Evolutionary conservation across 2,888 invertebrate genomes (phyloP), one percentile per base, ranked within the genome.

Genomic region (Steromphala cineraria): DNA sequence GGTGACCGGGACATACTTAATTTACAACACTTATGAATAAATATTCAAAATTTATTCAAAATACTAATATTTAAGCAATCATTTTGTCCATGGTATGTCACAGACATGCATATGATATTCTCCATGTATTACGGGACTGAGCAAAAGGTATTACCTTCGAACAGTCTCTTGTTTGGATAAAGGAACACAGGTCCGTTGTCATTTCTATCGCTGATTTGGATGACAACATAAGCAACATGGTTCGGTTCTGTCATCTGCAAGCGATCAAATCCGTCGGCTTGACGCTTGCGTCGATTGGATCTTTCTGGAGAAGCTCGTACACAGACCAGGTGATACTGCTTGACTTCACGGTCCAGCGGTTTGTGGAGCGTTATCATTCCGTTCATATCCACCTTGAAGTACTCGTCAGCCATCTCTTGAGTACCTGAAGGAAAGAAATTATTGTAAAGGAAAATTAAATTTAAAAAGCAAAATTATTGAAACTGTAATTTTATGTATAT

Each of bases 271-370:
- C 52, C 75, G 40, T 71, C 28, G 8, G n/a, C 52, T 24, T 46
- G 52, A n/a, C 75, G 67, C 28, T 28, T 67, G 31, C 88, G 84
- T 71, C 85, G 87, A 21, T 75, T 80, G 0, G 87, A 84, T 0
- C 80, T 79, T 7, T 96, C 96, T 53, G 94, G 94, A 0, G 96
- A 8, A 0, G 97, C 97, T 86, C 96, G 95, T 0, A 96, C 95
- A 89, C 95, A 95, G 19, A 97, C 93, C 2, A 95, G 94, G 31
- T 97, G 95, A 0, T 95, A 95, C 0, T 96, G 95, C 81, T 96
- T 96, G 24, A 95, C 94, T 90, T 97, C 97, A 56, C 97, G 94
- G 89, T 97, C 96, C 55, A 97, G 94, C 0, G 94, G 95, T 87
- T 95, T 95, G 24, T 46, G 75, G 5, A 88, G 88, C 17, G 56